Base-by-base conservation (phyloP, 1,140 invertebrate genomes). In the Oryzaephilus surinamensis region DNA sequence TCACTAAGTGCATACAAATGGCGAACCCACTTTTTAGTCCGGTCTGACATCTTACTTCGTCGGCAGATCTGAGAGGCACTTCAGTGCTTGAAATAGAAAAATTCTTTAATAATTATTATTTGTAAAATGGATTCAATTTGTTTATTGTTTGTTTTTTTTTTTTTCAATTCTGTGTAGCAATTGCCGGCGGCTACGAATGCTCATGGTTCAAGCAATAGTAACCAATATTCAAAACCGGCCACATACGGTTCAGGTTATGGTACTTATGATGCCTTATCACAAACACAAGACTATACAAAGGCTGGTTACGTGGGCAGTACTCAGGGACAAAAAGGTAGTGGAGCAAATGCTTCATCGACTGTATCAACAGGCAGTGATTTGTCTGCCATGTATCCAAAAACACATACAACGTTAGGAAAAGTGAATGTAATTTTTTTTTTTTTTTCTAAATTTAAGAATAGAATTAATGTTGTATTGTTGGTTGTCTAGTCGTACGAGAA, bases 401-500 rank as follows among this genome's bases (percentile, higher is more conserved):
- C 72, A 52, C 81, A 84, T 51, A 73, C 76, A 24, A 73, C 81
- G 52, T 64, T 82, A 31, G 73, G 73, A 43, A 82, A 83, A 70
- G 80, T 85, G 53, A 79, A 79, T 66, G 73, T 79, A 62, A 73
- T 70, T 72, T 36, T 41, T 35, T 16, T 19, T 16, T 17, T 28
- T 29, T n/a, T 26, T 31, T 32, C 6, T 7, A 15, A 18, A 4
- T n/a, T n/a, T 3, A 14, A 17, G 3, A 11, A 12, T 13, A 30
- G 6, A 30, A 30, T 4, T 4, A 18, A 30, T 12, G 10, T 44
- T 30, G 3, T 15, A 21, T n/a, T 15, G 17, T 45, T 34, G 49
- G 50, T 51, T 45, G 66, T 71, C 12, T 61, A 88, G 83, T 83
- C 81, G 2, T 87, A 85, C 60, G 84, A 88, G 43, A 88, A 88